Conservation (phyloP, 1,140 invertebrate species). For the Stegodyphus mimosarum region DNA sequence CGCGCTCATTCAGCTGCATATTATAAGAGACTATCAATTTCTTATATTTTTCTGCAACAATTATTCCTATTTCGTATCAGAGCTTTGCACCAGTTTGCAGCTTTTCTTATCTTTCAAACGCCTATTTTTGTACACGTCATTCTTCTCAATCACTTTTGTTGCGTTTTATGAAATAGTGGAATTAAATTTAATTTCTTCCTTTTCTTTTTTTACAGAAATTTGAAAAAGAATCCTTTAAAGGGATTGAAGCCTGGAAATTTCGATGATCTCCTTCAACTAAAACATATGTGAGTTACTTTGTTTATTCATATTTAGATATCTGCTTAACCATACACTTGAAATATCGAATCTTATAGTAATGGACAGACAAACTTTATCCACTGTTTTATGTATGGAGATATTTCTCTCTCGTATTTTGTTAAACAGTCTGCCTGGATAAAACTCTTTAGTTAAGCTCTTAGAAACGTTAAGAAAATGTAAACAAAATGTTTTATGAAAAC, state of each 20-base stretch:
- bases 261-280: constrained; percentile 67
- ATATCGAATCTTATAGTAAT: neutral
- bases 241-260: constrained; percentile 65
- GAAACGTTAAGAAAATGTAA: neutral
- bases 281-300: constrained; percentile 70
- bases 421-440: neutral
- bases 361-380: neutral
- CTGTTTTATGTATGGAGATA: neutral
- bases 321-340: neutral
- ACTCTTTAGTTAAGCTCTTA: neutral
- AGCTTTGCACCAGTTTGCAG: no score
- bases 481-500: no score
- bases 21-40: no score
- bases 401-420: neutral
- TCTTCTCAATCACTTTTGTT: no score
- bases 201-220: constrained; percentile 58
- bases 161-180: no score
- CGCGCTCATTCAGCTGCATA: no score
- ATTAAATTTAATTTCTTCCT: no score
- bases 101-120: no score
- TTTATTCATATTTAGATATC: neutral
- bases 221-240: constrained; percentile 64
- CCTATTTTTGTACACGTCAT: no score
- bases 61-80: no score
- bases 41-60: no score